These are phyloP conservation scores for Myotis brandtii DNA, from an alignment of 2,113 vertebrate genomes.

Conservation along the genomic window DNA sequence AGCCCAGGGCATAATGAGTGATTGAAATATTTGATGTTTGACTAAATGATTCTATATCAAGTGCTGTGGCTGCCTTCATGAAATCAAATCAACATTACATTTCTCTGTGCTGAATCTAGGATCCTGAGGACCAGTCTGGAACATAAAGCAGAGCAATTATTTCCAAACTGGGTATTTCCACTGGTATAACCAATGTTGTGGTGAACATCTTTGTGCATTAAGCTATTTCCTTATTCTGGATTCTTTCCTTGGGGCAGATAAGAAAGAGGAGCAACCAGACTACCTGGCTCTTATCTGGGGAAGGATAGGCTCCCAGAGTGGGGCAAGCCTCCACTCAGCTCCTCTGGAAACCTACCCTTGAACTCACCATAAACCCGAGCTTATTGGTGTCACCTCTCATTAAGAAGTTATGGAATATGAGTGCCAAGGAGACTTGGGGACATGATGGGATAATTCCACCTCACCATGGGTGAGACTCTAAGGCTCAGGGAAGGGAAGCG, in stretches of 20 bases:
- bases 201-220: conserved; percentile 14
- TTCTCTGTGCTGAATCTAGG: not conserved
- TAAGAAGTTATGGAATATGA: not conserved
- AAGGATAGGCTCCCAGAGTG: not conserved
- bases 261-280: not conserved
- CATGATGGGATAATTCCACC: not conserved
- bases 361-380: not conserved
- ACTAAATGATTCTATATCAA: not conserved
- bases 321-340: not conserved
- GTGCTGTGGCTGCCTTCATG: not conserved
- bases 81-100: not conserved
- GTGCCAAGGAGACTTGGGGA: not conserved
- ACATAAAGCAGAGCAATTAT: not conserved
- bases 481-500: not conserved
- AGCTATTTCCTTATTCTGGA: conserved; percentile 1
- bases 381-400: not conserved
- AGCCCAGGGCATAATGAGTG: not conserved
- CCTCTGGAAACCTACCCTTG: not conserved
- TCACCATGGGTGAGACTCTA: not conserved
- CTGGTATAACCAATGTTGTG: not conserved
- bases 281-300: not conserved
- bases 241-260: not conserved
- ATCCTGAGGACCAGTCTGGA: not conserved
- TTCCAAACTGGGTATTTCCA: not conserved
- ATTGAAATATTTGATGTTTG: not conserved